These are phyloP conservation scores for Caenorhabditis afra DNA, from an alignment of 2,888 invertebrate species.

Conservation along the genomic window DNA sequence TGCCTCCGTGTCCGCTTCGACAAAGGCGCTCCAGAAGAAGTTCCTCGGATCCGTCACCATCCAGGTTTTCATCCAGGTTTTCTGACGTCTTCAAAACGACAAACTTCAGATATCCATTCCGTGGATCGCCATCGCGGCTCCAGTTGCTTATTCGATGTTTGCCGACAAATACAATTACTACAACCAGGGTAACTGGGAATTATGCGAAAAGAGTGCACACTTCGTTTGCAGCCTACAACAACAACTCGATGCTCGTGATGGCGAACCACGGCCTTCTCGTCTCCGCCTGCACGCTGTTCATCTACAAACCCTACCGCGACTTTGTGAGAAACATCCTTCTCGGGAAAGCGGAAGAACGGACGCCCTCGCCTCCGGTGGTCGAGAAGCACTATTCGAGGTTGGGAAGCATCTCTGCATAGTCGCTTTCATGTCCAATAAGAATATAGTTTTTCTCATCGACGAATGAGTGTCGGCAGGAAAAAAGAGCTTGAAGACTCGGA, in stretches of 20 bases:
- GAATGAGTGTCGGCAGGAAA: no score
- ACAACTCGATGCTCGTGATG: slow-evolving; percentile 47
- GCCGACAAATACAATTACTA: slow-evolving; percentile 38
- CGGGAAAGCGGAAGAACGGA: not conserved
- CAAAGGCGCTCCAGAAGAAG: slow-evolving; percentile 35
- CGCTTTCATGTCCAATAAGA: no score
- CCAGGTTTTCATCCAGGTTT: slow-evolving; percentile 11
- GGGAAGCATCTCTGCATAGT: slow-evolving; percentile 8
- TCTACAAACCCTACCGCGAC: slow-evolving; percentile 51
- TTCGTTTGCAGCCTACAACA: slow-evolving; percentile 49
- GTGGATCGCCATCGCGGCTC: slow-evolving; percentile 12
- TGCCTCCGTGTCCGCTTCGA: slow-evolving; percentile 19
- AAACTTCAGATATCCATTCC: slow-evolving; percentile 35
- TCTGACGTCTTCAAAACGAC: no score
- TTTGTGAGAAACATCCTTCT: slow-evolving; percentile 6
- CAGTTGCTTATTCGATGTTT: slow-evolving; percentile 30
- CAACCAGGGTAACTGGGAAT: slow-evolving; percentile 28
- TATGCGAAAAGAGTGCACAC: no score
- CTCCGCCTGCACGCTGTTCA: slow-evolving; percentile 19
- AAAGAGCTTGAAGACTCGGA: no score
- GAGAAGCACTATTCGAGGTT: not conserved
- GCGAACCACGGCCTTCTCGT: slow-evolving; percentile 31
- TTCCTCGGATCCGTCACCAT: slow-evolving; percentile 32
- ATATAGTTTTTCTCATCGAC: no score
- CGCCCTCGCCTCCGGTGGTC: not conserved